Evolutionary conservation across 2,113 vertebrate genomes (phyloP).

Genomic region (Lagopus muta): DNA sequence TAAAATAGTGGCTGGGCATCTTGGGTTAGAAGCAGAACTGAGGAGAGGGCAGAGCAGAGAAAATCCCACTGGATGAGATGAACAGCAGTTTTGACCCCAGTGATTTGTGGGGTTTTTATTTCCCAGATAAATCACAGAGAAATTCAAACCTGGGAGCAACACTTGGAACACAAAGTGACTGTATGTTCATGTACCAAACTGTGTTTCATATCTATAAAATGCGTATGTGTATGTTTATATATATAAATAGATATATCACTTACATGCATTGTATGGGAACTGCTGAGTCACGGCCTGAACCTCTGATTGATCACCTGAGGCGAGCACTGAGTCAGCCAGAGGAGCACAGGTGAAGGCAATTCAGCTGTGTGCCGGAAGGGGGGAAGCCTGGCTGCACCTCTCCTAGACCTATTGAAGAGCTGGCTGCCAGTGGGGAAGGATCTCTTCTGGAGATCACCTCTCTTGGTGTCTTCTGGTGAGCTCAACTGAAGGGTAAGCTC

Average conservation of each 20-base stretch:
- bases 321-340: too few relatives aligned
- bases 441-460: too few relatives aligned
- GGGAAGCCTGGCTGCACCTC: too few relatives aligned
- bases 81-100: background rate
- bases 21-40: background rate
- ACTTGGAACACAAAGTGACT: background rate
- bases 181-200: background rate
- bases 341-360: too few relatives aligned
- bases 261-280: background rate
- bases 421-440: too few relatives aligned
- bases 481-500: too few relatives aligned
- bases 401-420: too few relatives aligned
- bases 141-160: background rate
- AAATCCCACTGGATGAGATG: background rate
- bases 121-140: slow-evolving; percentile 16
- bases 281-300: too few relatives aligned
- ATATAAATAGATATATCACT: background rate
- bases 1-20: background rate
- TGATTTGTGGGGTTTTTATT: background rate
- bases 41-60: background rate
- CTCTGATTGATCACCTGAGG: too few relatives aligned
- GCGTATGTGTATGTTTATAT: background rate
- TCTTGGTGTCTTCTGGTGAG: too few relatives aligned
- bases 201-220: background rate
- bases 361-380: too few relatives aligned